Conservation (phyloP, 2,797 vertebrate species). For the Uromys caudimaculatus region DNA sequence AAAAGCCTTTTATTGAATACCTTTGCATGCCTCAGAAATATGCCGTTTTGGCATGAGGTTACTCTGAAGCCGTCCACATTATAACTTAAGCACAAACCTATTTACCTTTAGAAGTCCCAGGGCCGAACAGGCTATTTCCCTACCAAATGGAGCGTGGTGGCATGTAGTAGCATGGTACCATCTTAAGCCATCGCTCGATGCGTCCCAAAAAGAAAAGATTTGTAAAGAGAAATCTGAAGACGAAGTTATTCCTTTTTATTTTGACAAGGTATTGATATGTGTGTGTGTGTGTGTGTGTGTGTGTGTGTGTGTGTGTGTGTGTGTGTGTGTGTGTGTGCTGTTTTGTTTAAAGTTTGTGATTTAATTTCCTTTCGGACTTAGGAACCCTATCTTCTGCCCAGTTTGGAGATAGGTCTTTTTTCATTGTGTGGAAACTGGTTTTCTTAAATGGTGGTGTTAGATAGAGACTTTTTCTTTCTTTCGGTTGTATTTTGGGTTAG, state of each 20-base stretch:
- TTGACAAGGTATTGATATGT: constrained; percentile 82
- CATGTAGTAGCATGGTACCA: constrained; percentile 72
- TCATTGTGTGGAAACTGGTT: constrained; percentile 62
- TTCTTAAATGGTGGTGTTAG: constrained; percentile 54
- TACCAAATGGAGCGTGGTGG: constrained; percentile 79
- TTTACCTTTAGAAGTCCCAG: constrained; percentile 84
- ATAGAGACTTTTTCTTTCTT: constrained; percentile 64
- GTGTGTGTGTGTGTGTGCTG: neutral
- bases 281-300: neutral
- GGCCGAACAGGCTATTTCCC: constrained; percentile 81
- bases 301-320: neutral
- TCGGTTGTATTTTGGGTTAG: constrained; percentile 69
- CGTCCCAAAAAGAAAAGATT: constrained; percentile 85
- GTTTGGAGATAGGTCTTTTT: constrained; percentile 69
- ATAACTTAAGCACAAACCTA: constrained; percentile 85
- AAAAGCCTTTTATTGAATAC: constrained; percentile 97
- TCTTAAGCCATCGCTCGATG: constrained; percentile 70
- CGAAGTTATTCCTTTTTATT: constrained; percentile 81
- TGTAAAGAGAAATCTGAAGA: constrained; percentile 75
- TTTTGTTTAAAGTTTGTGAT: constrained; percentile 79
- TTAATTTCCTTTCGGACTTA: constrained; percentile 80
- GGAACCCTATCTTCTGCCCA: constrained; percentile 62
- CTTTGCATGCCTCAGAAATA: constrained; percentile 93
- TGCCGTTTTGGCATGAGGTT: constrained; percentile 91
- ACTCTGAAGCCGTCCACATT: constrained; percentile 85